phyloP scores from a whole-genome alignment of 2,113 vertebrate genomes.

The Rhinopithecus roxellana region DNA sequence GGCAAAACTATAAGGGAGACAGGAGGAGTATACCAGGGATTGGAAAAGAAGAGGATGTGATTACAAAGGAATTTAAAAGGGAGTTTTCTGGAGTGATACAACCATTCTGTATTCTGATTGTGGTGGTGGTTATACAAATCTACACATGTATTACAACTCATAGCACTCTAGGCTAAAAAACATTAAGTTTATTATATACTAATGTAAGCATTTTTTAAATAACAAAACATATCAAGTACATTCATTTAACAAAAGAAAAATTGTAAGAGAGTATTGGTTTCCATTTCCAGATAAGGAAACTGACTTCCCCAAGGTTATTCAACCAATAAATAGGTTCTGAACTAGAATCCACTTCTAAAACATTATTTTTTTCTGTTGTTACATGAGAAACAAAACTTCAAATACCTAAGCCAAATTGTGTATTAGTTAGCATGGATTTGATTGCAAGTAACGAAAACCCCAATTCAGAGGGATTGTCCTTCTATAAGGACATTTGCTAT shows the following conservation, averaged over 20 bases:
- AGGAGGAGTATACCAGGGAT: background rate
- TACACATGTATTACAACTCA: background rate
- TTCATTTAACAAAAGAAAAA: conserved; percentile 19
- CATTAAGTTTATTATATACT: background rate
- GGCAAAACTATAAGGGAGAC: background rate
- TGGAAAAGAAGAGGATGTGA: background rate
- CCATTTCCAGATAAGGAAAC: background rate
- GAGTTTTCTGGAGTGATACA: background rate
- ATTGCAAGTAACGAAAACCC: background rate
- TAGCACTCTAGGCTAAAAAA: background rate
- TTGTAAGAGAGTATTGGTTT: background rate
- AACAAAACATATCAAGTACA: background rate
- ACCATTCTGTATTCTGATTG: background rate
- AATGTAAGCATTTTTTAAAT: background rate
- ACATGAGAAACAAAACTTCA: background rate
- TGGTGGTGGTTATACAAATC: background rate
- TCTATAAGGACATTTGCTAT: background rate
- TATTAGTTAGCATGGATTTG: background rate
- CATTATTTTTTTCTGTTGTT: background rate
- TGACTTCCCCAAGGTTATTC: background rate
- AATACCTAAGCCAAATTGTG: conserved; percentile 3
- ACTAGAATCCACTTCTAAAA: background rate
- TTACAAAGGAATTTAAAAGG: background rate
- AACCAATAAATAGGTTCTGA: conserved; percentile 17
- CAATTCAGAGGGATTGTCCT: conserved; percentile 11